These are phyloP conservation scores for Sminthopsis crassicaudata DNA, from an alignment of 2,113 vertebrate genomes.

Conservation along the genomic window DNA sequence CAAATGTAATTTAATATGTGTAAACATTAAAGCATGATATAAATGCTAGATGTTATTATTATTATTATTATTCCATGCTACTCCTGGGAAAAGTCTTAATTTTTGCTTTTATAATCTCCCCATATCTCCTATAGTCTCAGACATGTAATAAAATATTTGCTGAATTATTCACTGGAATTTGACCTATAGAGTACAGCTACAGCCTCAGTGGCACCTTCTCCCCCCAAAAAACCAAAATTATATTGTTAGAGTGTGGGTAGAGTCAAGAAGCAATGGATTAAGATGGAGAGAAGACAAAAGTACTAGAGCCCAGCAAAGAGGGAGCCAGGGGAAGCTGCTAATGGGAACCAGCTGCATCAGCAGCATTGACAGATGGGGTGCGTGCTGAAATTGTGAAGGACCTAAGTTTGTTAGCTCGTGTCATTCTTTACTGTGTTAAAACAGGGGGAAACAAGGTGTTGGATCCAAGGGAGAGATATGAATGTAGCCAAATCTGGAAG, in stretches of 20 bases:
- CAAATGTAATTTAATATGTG: not conserved
- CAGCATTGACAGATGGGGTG: not conserved
- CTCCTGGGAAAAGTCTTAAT: not conserved
- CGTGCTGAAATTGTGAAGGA: not conserved
- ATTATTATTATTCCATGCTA: not conserved
- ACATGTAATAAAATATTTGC: not conserved
- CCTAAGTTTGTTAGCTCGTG: not conserved
- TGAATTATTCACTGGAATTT: not conserved
- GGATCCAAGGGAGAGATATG: not conserved
- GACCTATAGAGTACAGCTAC: not conserved
- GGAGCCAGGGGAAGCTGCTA: not conserved
- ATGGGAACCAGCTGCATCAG: not conserved
- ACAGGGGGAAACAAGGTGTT: not conserved
- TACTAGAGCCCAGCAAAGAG: not conserved
- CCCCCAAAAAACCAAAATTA: not conserved
- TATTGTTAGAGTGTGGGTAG: not conserved
- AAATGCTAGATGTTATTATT: not conserved
- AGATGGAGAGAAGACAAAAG: not conserved
- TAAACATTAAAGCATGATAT: not conserved
- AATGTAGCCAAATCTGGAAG: not conserved
- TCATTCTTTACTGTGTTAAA: not conserved
- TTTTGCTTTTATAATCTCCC: not conserved
- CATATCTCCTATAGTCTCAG: not conserved
- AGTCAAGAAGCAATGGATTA: not conserved
- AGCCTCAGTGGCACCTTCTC: not conserved